Conservation (phyloP, 1,140 invertebrate genomes). For the Drosophila burlai region DNA sequence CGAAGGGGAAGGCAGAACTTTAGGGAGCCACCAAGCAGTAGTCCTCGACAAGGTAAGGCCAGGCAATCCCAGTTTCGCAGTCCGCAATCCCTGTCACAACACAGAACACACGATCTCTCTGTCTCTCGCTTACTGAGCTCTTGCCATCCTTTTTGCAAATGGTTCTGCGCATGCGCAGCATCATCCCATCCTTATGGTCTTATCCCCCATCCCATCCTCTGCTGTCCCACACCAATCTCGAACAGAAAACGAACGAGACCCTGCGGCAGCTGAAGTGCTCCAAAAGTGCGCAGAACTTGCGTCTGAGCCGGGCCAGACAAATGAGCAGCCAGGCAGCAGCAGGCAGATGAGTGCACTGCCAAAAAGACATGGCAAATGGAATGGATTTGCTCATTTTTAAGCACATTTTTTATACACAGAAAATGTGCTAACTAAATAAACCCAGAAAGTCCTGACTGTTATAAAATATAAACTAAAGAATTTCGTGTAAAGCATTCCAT, state of each 20-base stretch:
- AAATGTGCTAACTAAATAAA: neutral
- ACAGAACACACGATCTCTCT: slow-evolving; percentile 18
- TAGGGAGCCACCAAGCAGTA: slow-evolving; percentile 38
- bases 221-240: slow-evolving; percentile 28
- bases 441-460: too few relatives aligned
- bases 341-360: slow-evolving; percentile 47
- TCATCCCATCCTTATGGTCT: slow-evolving; percentile 13
- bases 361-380: neutral
- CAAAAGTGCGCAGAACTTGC: slow-evolving; percentile 81
- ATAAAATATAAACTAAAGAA: neutral
- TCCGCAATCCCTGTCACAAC: slow-evolving; percentile 45
- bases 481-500: neutral
- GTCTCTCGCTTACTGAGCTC: neutral
- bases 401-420: too few relatives aligned
- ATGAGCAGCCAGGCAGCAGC: slow-evolving; percentile 65
- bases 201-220: neutral
- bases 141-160: slow-evolving; percentile 45
- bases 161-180: slow-evolving; percentile 52
- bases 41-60: slow-evolving; percentile 53
- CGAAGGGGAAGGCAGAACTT: slow-evolving; percentile 5
- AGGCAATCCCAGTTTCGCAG: slow-evolving; percentile 45
- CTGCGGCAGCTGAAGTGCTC: slow-evolving; percentile 78
- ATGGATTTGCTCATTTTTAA: neutral
- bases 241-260: slow-evolving; percentile 44
- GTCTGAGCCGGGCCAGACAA: slow-evolving; percentile 78